Conservation (phyloP, 2,888 invertebrate genomes). For the Caenorhabditis sinica region DNA sequence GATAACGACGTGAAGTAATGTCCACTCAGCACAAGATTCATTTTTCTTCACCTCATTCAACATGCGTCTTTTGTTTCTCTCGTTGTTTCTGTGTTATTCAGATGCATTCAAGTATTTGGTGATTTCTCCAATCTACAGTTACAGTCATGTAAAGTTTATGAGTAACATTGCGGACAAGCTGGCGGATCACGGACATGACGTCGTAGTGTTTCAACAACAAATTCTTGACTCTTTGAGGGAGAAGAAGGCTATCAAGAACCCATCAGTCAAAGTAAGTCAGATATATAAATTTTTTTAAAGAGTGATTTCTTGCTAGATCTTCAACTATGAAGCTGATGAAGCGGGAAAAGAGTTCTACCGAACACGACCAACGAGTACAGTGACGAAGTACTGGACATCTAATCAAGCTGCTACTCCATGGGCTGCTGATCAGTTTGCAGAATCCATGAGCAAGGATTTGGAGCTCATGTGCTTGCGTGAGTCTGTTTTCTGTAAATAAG, state of each 20-base stretch:
- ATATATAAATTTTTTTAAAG: background rate
- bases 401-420: slow-evolving; percentile 44
- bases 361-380: slow-evolving; percentile 43
- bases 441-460: slow-evolving; percentile 56
- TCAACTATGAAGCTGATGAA: slow-evolving; percentile 44
- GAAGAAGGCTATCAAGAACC: slow-evolving; percentile 31
- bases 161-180: slow-evolving; percentile 51
- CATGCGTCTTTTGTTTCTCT: slow-evolving; percentile 31
- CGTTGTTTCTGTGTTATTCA: background rate
- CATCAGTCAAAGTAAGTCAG: slow-evolving; percentile 3
- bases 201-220: slow-evolving; percentile 51
- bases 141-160: slow-evolving; percentile 62
- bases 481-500: background rate
- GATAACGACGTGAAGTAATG: slow-evolving; percentile 23
- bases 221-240: slow-evolving; percentile 32
- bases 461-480: slow-evolving; percentile 56
- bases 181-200: slow-evolving; percentile 40
- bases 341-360: slow-evolving; percentile 34
- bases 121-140: slow-evolving; percentile 53
- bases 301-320: slow-evolving; percentile 9
- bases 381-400: slow-evolving; percentile 48
- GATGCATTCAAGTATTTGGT: slow-evolving; percentile 41
- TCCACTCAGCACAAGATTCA: background rate
- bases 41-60: background rate
- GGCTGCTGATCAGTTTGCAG: slow-evolving; percentile 42